These are phyloP conservation scores for Epinephelus cyanopodus DNA, from an alignment of 2,113 vertebrate species.

Conservation along the genomic window DNA sequence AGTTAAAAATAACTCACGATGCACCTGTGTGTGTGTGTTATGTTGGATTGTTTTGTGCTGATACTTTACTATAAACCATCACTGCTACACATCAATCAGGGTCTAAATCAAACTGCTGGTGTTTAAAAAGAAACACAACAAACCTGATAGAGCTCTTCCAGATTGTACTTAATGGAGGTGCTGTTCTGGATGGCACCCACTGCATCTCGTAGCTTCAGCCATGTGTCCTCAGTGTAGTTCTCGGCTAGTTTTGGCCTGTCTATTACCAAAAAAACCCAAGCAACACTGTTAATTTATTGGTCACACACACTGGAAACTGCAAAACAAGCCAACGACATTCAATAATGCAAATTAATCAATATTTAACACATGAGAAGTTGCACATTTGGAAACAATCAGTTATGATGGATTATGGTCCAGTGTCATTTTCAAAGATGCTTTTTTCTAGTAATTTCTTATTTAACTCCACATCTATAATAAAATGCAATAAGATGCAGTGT, in stretches of 20 bases:
- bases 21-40: no score
- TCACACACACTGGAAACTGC: neutral
- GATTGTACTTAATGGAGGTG: conserved; percentile 98
- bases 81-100: no score
- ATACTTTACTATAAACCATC: no score
- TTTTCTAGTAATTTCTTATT: no score
- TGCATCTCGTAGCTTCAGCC: conserved; percentile 97
- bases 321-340: neutral
- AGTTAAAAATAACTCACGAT: no score
- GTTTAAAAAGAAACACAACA: neutral
- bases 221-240: conserved; percentile 98
- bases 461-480: no score
- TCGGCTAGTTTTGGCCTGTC: conserved; percentile 98
- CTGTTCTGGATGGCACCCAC: conserved; percentile 99
- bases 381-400: neutral
- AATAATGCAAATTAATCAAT: neutral
- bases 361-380: neutral
- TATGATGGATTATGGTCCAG: neutral
- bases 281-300: conserved; percentile 3
- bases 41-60: no score
- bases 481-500: neutral
- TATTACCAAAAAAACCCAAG: conserved; percentile 71
- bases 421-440: neutral
- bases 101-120: no score
- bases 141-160: conserved; percentile 99